phyloP scores from a whole-genome alignment of 2,888 invertebrate species.

The Agrenia bidenticulata region DNA sequence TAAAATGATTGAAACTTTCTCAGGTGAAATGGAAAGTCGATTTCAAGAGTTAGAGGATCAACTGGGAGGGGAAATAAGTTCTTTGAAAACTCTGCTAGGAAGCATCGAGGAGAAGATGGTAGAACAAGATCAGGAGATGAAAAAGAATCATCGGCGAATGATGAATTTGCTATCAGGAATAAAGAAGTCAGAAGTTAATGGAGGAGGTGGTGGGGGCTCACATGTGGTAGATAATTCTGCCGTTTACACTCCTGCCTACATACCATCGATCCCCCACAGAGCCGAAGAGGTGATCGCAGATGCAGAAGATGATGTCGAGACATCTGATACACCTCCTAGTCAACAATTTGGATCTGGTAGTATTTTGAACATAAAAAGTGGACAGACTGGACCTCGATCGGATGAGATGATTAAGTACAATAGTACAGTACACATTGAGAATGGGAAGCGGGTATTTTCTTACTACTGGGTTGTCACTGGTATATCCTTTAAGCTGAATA shows the following conservation, averaged over 20 bases:
- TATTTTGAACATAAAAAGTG: conserved; percentile 31
- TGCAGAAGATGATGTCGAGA: conserved; percentile 28
- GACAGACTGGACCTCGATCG: conserved; percentile 52
- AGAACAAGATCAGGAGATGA: conserved; percentile 53
- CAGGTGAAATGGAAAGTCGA: conserved; percentile 55
- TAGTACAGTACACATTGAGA: conserved; percentile 54
- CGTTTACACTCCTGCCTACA: conserved; percentile 36
- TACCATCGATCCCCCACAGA: conserved; percentile 40
- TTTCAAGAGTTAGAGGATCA: conserved; percentile 54
- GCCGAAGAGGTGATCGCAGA: conserved; percentile 46
- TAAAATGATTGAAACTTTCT: no score
- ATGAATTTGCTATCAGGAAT: conserved; percentile 46
- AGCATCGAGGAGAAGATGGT: conserved; percentile 54
- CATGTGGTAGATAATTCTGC: conserved; percentile 39
- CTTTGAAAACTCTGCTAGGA: conserved; percentile 54
- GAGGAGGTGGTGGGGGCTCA: conserved; percentile 27
- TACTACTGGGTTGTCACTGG: conserved; percentile 57
- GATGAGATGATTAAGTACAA: conserved; percentile 55
- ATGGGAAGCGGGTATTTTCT: conserved; percentile 54
- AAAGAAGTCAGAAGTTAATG: conserved; percentile 31
- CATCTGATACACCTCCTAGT: conserved; percentile 16
- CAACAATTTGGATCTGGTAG: conserved; percentile 11
- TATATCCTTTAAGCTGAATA: conserved; percentile 56
- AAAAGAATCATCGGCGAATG: conserved; percentile 51
- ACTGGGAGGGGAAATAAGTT: conserved; percentile 54